Percentiles rank a stretch among this genome's conserved stretches.
Conservation (phyloP, 2,797 vertebrate genomes). For the Myripristis murdjan region DNA sequence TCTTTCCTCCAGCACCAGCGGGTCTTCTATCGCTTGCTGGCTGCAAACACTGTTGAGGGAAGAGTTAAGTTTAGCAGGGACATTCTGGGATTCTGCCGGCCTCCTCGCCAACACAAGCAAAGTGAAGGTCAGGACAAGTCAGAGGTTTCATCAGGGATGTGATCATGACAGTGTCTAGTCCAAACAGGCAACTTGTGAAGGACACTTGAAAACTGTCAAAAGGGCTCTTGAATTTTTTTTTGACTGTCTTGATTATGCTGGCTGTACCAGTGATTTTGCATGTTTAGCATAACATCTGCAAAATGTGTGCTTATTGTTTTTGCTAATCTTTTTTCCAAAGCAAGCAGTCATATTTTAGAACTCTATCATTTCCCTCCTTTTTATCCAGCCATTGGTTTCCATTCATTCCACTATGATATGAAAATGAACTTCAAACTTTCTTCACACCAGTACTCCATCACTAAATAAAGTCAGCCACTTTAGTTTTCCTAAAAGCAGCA, state of each 20-base stretch:
- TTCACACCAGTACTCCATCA: too few relatives aligned
- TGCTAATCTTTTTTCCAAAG: too few relatives aligned
- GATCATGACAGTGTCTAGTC: not conserved
- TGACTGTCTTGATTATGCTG: not conserved
- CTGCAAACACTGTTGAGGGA: slow-evolving; percentile 70
- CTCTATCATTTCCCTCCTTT: too few relatives aligned
- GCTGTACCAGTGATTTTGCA: not conserved
- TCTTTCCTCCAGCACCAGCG: slow-evolving; percentile 8
- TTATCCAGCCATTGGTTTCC: too few relatives aligned
- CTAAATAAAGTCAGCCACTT: too few relatives aligned
- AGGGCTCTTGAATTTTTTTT: too few relatives aligned
- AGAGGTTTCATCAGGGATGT: not conserved
- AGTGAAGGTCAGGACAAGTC: slow-evolving; percentile 1
- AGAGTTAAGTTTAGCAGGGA: not conserved
- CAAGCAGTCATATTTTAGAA: too few relatives aligned
- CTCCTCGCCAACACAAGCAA: slow-evolving; percentile 7
- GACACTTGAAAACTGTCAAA: not conserved
- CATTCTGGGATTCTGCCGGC: not conserved
- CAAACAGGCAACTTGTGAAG: not conserved
- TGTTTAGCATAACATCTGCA: too few relatives aligned
- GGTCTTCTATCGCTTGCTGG: slow-evolving; percentile 38
- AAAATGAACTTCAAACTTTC: too few relatives aligned
- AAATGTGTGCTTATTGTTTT: too few relatives aligned
- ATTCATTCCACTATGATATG: too few relatives aligned
- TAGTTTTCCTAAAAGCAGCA: too few relatives aligned